Base-by-base conservation (phyloP, 2,797 vertebrate genomes). In the Phylloscopus collybita region DNA sequence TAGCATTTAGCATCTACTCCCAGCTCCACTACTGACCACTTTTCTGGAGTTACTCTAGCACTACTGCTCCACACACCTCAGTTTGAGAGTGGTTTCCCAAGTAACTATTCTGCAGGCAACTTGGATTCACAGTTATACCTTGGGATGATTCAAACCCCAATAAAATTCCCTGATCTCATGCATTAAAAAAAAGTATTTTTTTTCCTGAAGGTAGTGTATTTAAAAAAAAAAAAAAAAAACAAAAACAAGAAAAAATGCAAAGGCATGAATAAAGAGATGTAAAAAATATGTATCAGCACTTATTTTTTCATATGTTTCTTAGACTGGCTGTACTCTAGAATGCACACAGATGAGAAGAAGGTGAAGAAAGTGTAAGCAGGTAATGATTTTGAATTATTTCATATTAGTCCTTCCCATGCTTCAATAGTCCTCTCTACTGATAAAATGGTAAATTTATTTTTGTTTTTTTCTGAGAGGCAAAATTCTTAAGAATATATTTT, bases 141-240 rank as follows among this genome's bases (percentile, higher is more conserved):
- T 34, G 32, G 80, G 54, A 34, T 20, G 27, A 54, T 65, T 19
- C 36, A 86, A 66, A 27, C 3, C 3, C 11, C 15, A 38, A 38
- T 8, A 76, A 83, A 66, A 42, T 45, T 11, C 17, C 56, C 16
- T 42, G 4, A 66, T 59, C 15, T 73, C 5, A 56, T n/a, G 2
- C 21, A 50, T 9, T 66, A 49, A 20, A 51, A 25, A 62, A 40
- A 73, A 25, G 3, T 18, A 42, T 54, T 34, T 6, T 56, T 71
- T 0, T 2, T 64, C n/a, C 22, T 64, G 15, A 53, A 34, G 45
- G 22, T 7, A 53, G 3, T 0, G 1, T 30, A 38, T 44, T 45
- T 0, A 9, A 67, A 57, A 15, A 14, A 6, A 21, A 14, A 10
- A 16, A 11, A 5, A 49, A 50, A n/a, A 11, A n/a, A 40, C 21